A percentile compares a stretch with the other conserved stretches of the same genome.
These are phyloP conservation scores for Aurelia aurita DNA, from an alignment of 30 jellyfish, hydroid and myxozoan species.

Conservation along the genomic window DNA sequence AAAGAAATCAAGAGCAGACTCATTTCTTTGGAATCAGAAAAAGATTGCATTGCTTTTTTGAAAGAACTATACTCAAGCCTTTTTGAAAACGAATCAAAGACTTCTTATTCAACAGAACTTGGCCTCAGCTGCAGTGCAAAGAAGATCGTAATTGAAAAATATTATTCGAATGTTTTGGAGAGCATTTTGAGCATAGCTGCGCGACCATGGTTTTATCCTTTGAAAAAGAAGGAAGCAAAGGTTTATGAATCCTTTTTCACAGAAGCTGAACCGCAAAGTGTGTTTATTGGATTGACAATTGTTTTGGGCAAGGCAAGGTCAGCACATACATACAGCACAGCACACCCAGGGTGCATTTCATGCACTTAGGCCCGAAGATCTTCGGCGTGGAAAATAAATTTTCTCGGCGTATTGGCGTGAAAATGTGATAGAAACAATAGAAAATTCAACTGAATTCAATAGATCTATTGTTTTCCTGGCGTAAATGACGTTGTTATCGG, in stretches of 20 bases:
- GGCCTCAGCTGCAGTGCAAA: not conserved
- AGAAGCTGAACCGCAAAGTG: constrained; percentile 5
- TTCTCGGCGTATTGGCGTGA: too few species aligned
- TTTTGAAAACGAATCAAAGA: not conserved
- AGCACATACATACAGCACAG: too few species aligned
- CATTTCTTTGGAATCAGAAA: not conserved
- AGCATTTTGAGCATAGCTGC: constrained; percentile 7
- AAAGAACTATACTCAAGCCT: constrained; percentile 1
- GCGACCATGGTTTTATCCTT: constrained; percentile 10
- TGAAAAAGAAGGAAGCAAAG: not conserved
- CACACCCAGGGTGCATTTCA: too few species aligned
- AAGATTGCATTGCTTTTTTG: not conserved
- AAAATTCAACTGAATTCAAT: too few species aligned
- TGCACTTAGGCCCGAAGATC: too few species aligned
- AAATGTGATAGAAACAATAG: too few species aligned
- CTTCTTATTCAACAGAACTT: not conserved
- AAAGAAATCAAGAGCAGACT: not conserved
- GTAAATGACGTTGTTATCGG: too few species aligned
- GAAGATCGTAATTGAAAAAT: constrained; percentile 4
- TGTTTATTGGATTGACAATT: constrained; percentile 24
- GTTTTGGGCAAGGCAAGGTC: constrained; percentile 31
- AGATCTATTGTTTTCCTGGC: too few species aligned
- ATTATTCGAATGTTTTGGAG: constrained; percentile 19
- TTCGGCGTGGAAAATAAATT: too few species aligned
- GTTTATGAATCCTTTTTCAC: constrained; percentile 11